Evolutionary conservation across 2,113 vertebrate species (phyloP), one percentile per base, ranked within the genome.

Genomic region (Catharus bicknelli): DNA sequence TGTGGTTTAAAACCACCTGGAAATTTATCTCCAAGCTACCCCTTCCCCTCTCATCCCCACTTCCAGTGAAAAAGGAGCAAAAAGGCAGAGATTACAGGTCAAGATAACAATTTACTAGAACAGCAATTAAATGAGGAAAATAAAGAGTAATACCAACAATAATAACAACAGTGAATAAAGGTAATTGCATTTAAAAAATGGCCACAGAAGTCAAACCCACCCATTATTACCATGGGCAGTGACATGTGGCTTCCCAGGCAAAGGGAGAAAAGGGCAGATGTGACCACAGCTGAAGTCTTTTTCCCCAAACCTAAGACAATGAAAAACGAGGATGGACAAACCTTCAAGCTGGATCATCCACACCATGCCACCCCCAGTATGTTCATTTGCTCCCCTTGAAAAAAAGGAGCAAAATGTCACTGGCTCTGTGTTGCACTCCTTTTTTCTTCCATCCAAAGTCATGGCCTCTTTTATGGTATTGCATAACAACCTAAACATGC

Each of bases 371-470:
- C 6, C 13, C 13, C 16, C 17, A 17, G 11, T 27, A 4, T 9
- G 22, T n/a, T 68, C 34, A 26, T 50, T 58, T 50, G 4, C 22
- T 68, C 2, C 11, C 53, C 7, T 22, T 32, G 8, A 59, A 27
- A 59, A 69, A 69, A 18, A 38, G 43, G 22, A 27, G 9, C 9
- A 81, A 50, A 69, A 58, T 27, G 7, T 27, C 7, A 27, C 13
- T 9, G 14, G 17, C 12, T 40, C 11, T 40, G 13, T 81, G 64
- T 68, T 1, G 0, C 10, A 3, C n/a, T 48, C 17, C 17, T 6
- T 48, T 50, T 59, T n/a, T 11, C 18, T 69, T 69, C 54, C 43
- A 40, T 11, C n/a, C 3, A 2, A 40, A 40, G 11, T n/a, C 10
- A 27, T 40, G 8, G 5, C 8, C 17, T 21, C 27, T n/a, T 22